Base-by-base conservation (phyloP, 2,888 invertebrate genomes). In the Drosophila mulleri region DNA sequence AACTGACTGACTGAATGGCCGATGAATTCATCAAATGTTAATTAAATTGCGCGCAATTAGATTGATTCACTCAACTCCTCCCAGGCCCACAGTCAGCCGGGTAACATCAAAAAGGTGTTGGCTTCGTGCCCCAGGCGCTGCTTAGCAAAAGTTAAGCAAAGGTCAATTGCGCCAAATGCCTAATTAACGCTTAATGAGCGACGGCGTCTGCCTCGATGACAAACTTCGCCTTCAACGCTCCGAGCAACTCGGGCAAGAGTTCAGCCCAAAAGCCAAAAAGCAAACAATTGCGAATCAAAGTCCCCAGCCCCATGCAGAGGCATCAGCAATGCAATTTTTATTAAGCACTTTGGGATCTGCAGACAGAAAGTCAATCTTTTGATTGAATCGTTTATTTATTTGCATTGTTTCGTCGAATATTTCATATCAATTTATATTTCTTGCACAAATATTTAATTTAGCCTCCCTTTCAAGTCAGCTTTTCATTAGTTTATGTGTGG, bases 31-130 rank as follows among this genome's bases (percentile, higher is more conserved):
- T 80, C 47, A 81, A 87, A 75, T 70, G 78, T 80, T 90, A 85
- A 89, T 90, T 88, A 83, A 87, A 82, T 83, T 78, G 69, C 81
- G 78, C 75, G 80, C 85, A 89, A 90, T 90, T 90, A 88, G 81
- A 76, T 81, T 70, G 77, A 80, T 71, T 75, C 75, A 74, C 48
- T 52, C 60, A 52, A 18, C 50, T 26, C 4, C 47, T 35, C 3
- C 47, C 41, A 45, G 50, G 35, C 42, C 45, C 23, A 23, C 11
- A 47, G 26, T 14, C 47, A 26, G 29, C 14, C 45, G 2, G 12
- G 26, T 48, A 47, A 83, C 83, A 79, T 86, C 86, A 81, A 75
- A 86, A 82, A 86, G 83, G 86, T 86, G 83, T 86, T 64, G 74
- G 64, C 56, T 59, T n/a, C 26, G 29, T 23, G 72, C 86, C 71